Percentiles rank a stretch among this genome's conserved stretches.
Conservation (phyloP, 2,888 invertebrate species). For the Limnephilus lunatus region DNA sequence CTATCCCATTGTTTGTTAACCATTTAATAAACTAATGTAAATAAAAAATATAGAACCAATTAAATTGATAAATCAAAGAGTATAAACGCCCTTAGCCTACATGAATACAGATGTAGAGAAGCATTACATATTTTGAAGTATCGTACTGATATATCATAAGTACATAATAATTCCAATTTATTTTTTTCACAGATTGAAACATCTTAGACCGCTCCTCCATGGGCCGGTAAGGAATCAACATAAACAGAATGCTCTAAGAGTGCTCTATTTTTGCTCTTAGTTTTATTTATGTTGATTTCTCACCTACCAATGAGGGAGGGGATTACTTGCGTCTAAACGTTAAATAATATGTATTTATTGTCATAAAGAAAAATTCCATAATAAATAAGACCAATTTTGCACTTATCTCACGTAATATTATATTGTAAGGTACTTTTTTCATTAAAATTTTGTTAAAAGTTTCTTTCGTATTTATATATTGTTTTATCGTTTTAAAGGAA, state of each 20-base stretch:
- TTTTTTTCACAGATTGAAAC: background rate
- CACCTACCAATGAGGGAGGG: too few relatives aligned
- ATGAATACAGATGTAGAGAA: background rate
- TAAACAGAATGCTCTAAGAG: too few relatives aligned
- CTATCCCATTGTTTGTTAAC: background rate
- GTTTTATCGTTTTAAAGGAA: constrained; percentile 49
- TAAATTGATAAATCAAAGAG: background rate
- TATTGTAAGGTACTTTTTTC: background rate
- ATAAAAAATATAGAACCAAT: background rate
- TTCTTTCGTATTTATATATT: constrained; percentile 49
- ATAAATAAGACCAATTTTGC: constrained; percentile 45
- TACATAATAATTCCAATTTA: constrained; percentile 3
- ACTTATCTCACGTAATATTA: background rate
- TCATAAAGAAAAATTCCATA: constrained; percentile 44
- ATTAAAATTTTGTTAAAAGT: constrained; percentile 33
- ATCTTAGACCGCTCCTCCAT: background rate
- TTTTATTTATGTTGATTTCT: too few relatives aligned
- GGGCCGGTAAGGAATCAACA: too few relatives aligned
- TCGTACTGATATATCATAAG: background rate
- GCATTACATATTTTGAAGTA: constrained; percentile 15
- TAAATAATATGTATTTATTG: constrained; percentile 32
- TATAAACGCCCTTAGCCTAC: background rate
- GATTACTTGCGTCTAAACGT: background rate
- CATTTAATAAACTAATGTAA: background rate
- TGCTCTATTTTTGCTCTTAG: too few relatives aligned